phyloP scores from a whole-genome alignment of 2,888 invertebrate species.

The Brachypalpus laphriformis region DNA sequence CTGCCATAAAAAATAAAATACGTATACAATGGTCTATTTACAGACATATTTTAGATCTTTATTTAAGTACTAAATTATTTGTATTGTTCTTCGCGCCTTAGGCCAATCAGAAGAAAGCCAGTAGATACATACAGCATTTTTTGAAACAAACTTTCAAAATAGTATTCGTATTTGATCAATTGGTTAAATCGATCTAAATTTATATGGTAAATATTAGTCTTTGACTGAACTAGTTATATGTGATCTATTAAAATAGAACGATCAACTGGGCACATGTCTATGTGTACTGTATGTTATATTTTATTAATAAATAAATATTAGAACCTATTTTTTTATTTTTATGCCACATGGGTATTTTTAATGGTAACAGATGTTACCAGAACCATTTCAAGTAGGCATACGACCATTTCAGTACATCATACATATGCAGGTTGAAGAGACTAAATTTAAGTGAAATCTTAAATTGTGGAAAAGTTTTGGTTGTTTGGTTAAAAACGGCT shows the following conservation, averaged over 20 bases:
- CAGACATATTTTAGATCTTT: background rate
- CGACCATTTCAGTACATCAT: background rate
- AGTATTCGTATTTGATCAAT: slow-evolving; percentile 15
- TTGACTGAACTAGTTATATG: background rate
- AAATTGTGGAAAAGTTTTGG: no score
- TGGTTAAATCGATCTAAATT: slow-evolving; percentile 1
- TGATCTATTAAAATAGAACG: slow-evolving; percentile 1
- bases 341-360: background rate
- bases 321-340: slow-evolving; percentile 8
- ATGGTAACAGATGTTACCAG: background rate
- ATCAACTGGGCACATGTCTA: background rate
- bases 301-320: slow-evolving; percentile 1
- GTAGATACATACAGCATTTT: background rate
- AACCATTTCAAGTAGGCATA: background rate
- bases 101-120: background rate
- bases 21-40: no score
- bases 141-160: slow-evolving; percentile 11
- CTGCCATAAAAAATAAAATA: background rate
- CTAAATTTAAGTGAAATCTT: no score
- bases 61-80: background rate
- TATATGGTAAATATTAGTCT: slow-evolving; percentile 7
- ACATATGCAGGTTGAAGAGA: background rate
- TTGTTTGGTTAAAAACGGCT: no score
- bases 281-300: background rate
- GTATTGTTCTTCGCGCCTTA: background rate